Base-by-base conservation (phyloP, 2,888 invertebrate species). In the Cabera pusaria region DNA sequence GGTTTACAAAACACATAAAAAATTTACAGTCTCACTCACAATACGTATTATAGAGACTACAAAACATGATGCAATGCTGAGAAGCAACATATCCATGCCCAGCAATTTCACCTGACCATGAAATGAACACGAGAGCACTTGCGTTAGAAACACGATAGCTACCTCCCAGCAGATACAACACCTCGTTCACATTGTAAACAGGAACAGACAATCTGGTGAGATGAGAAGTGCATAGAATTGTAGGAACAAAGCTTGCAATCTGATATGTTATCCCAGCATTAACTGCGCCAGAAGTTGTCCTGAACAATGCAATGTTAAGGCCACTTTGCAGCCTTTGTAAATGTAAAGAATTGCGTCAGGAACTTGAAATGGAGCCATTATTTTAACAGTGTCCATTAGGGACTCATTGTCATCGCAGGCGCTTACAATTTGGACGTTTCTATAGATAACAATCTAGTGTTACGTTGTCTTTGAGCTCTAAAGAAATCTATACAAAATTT, bases 181-280 rank as follows among this genome's bases (percentile, higher is more conserved):
- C 6, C 3, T 10, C 27, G 7, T 12, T 18, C 22, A 5, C 19
- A 14, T 3, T 14, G 21, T 31, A 38, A 47, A 47, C 43, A 40
- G 12, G 37, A 40, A 8, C 20, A 32, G 16, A 19, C 25, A 32
- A 42, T 42, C 36, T 36, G 28, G 41, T 21, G 14, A 14, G 14
- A 14, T 14, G 14, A 29, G 31, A 34, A 46, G 44, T 52, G 35
- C 51, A 46, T 25, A 22, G 32, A 45, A 50, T 32, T 54, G 49
- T 40, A 56, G 51, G 64, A 67, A 78, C 74, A 77, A 68, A 62
- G 62, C 57, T 41, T 66, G 67, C 62, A 64, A 68, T 61, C 49
- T 54, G 54, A 67, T 69, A 65, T 64, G 58, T 57, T 66, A 77
- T 76, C 66, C 67, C 64, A 61, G 53, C 64, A 52, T 67, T 66